Evolutionary conservation across 2,888 invertebrate species (phyloP).

Genomic region (Drosophila yooni): DNA sequence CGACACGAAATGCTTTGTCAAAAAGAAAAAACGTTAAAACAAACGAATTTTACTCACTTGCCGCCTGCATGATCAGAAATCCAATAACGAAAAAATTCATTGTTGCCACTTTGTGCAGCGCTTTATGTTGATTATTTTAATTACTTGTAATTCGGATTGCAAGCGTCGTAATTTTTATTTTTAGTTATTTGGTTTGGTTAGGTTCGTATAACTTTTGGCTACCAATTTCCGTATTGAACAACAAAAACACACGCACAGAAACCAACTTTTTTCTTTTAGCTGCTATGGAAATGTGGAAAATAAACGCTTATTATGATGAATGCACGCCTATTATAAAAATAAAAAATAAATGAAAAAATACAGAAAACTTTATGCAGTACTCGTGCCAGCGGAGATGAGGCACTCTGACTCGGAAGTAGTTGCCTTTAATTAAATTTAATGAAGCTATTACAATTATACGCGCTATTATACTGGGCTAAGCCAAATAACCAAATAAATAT

Average conservation of each 20-base stretch:
- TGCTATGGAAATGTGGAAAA: slow-evolving; percentile 43
- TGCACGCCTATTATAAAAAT: slow-evolving; percentile 17
- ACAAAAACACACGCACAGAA: slow-evolving; percentile 45
- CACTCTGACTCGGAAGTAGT: slow-evolving; percentile 65
- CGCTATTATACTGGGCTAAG: slow-evolving; percentile 9
- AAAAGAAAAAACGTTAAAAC: slow-evolving; percentile 1
- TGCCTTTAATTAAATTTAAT: slow-evolving; percentile 75
- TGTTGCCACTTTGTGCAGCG: slow-evolving; percentile 45
- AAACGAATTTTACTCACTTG: slow-evolving; percentile 75
- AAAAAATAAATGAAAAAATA: background rate
- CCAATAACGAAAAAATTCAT: slow-evolving; percentile 84
- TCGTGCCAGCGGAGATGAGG: slow-evolving; percentile 52
- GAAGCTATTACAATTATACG: slow-evolving; percentile 55
- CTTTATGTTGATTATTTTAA: slow-evolving; percentile 34
- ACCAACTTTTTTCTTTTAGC: slow-evolving; percentile 20
- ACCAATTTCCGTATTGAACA: slow-evolving; percentile 44
- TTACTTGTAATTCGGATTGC: slow-evolving; percentile 15
- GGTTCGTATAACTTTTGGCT: slow-evolving; percentile 55
- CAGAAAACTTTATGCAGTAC: slow-evolving; percentile 41
- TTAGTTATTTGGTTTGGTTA: slow-evolving; percentile 29
- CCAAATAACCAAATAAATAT: slow-evolving; percentile 33
- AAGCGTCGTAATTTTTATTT: slow-evolving; percentile 11
- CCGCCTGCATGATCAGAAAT: slow-evolving; percentile 83
- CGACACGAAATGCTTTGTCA: slow-evolving; percentile 26
- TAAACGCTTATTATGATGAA: slow-evolving; percentile 28